Percentiles rank a stretch among this genome's conserved stretches.
Conservation (phyloP, 2,888 invertebrate genomes). For the Artemia sinica region DNA sequence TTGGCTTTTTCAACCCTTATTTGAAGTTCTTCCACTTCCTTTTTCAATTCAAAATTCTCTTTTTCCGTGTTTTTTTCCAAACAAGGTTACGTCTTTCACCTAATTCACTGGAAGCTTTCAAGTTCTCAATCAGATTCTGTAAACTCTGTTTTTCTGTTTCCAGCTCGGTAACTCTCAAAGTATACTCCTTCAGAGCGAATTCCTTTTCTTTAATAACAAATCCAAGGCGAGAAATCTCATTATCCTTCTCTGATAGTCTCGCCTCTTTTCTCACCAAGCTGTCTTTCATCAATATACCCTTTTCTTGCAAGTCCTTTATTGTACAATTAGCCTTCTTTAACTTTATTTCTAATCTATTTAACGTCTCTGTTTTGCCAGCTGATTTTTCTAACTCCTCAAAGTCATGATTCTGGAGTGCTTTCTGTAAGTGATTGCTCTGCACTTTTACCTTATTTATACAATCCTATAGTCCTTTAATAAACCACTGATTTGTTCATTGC, state of each 20-base stretch:
- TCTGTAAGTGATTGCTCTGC: too few species aligned
- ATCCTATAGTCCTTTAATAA: too few species aligned
- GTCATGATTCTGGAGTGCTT: too few species aligned
- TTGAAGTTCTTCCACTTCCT: constrained; percentile 4
- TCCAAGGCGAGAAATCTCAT: constrained; percentile 2
- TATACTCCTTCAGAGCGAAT: not conserved
- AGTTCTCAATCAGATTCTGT: not conserved
- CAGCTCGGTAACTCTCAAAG: not conserved
- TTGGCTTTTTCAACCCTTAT: not conserved
- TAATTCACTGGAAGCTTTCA: not conserved
- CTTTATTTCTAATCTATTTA: not conserved
- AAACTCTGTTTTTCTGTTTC: not conserved
- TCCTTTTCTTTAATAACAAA: constrained; percentile 6
- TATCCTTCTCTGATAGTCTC: not conserved
- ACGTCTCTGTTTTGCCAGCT: not conserved
- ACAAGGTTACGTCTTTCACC: not conserved
- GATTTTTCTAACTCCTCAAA: not conserved
- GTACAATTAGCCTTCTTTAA: constrained; percentile 11
- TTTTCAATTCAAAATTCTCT: not conserved
- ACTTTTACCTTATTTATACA: too few species aligned
- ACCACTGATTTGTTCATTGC: too few species aligned
- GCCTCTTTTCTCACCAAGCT: constrained; percentile 5
- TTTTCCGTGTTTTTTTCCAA: not conserved
- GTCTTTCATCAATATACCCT: not conserved
- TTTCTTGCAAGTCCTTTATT: constrained; percentile 10